Percentiles rank a stretch among this genome's conserved stretches.
Evolutionary conservation across 1,140 invertebrate genomes (phyloP).

Genomic region (Sarcophaga bullata): DNA sequence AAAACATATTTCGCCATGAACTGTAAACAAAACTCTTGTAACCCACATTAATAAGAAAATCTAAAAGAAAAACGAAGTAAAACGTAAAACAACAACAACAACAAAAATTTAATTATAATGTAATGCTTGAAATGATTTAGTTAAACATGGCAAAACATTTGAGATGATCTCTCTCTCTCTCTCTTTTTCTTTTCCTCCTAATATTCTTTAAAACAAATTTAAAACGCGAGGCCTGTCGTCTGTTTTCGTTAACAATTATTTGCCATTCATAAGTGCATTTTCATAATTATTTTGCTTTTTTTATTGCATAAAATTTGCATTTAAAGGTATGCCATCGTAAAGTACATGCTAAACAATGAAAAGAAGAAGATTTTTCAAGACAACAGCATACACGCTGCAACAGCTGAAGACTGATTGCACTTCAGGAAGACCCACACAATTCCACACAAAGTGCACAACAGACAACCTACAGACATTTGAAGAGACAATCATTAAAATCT

Average conservation of each 20-base stretch:
- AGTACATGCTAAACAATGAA: neutral
- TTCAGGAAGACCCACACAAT: slow-evolving; percentile 10
- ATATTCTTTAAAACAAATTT: too few relatives aligned
- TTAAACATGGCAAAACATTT: too few relatives aligned
- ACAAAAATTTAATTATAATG: too few relatives aligned
- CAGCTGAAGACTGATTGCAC: neutral
- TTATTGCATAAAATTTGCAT: neutral
- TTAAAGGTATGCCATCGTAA: slow-evolving; percentile 10
- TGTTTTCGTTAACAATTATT: too few relatives aligned
- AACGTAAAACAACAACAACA: neutral
- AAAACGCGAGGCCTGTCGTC: too few relatives aligned
- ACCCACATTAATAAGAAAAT: neutral
- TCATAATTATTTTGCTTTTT: too few relatives aligned
- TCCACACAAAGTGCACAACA: neutral
- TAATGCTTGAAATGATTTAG: too few relatives aligned
- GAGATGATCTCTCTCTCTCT: too few relatives aligned
- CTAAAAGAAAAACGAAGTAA: neutral
- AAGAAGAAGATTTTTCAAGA: neutral
- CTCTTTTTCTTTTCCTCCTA: too few relatives aligned
- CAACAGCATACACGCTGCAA: neutral
- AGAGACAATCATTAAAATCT: slow-evolving; percentile 12
- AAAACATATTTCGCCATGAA: neutral
- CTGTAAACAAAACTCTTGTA: neutral
- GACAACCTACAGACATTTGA: slow-evolving; percentile 13
- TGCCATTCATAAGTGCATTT: too few relatives aligned